phyloP scores from a whole-genome alignment of 2,113 vertebrate genomes.

The Pollachius pollachius region DNA sequence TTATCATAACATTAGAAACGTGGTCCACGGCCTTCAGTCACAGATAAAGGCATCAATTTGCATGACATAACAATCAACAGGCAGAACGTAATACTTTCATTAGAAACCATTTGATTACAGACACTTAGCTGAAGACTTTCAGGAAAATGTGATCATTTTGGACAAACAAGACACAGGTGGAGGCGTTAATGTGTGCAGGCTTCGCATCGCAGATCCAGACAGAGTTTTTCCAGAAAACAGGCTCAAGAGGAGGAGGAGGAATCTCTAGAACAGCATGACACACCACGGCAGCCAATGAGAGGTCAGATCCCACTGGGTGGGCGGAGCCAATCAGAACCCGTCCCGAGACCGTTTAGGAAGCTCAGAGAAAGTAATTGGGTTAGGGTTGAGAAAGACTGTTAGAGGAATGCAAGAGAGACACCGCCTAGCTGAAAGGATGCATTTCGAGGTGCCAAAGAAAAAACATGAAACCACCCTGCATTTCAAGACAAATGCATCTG shows the following conservation, averaged over 20 bases:
- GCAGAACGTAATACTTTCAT: conserved; percentile 41
- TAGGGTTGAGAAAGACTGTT: conserved; percentile 41
- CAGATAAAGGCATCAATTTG: conserved; percentile 19
- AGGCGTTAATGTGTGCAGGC: conserved; percentile 55
- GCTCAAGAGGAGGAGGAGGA: conserved; percentile 37
- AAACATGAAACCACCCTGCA: not conserved
- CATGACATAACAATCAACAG: conserved; percentile 30
- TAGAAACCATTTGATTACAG: not conserved
- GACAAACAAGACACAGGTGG: conserved; percentile 44
- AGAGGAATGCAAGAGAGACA: conserved; percentile 49
- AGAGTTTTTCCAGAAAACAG: conserved; percentile 43
- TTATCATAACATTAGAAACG: conserved; percentile 21
- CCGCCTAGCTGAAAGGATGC: conserved; percentile 38
- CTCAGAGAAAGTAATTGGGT: conserved; percentile 41
- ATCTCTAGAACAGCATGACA: conserved; percentile 95
- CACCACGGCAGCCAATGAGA: conserved; percentile 83
- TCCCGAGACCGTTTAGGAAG: conserved; percentile 29
- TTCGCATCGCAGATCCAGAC: conserved; percentile 46
- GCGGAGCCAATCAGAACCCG: conserved; percentile 37
- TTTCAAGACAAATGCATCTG: too few relatives aligned
- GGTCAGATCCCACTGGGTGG: conserved; percentile 36
- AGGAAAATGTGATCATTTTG: conserved; percentile 46
- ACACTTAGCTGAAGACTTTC: conserved; percentile 25
- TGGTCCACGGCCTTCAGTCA: conserved; percentile 19
- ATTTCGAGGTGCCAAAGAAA: not conserved